These are phyloP conservation scores for Bombus affinis DNA, from an alignment of 1,140 invertebrate genomes.

Conservation along the genomic window DNA sequence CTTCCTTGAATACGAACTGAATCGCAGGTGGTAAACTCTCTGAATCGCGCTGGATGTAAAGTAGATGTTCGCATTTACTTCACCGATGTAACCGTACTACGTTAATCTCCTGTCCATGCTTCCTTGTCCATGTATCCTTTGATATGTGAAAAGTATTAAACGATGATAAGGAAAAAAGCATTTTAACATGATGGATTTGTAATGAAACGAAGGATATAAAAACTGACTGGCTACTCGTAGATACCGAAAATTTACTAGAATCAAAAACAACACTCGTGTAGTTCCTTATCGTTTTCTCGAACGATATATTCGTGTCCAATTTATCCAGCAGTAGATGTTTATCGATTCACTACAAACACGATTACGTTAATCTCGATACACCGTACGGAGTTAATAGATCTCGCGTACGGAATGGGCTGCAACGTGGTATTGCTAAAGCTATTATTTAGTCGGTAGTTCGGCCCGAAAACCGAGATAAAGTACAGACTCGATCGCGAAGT, in stretches of 20 bases:
- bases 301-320: background rate
- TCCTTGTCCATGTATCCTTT: background rate
- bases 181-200: background rate
- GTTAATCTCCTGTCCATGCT: background rate
- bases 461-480: background rate
- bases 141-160: background rate
- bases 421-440: slow-evolving; percentile 1
- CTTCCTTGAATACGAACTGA: slow-evolving; percentile 47
- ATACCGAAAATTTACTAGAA: background rate
- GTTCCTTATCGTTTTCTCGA: background rate
- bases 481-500: background rate
- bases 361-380: slow-evolving; percentile 18
- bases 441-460: slow-evolving; percentile 35
- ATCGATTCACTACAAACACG: slow-evolving; percentile 20
- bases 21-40: slow-evolving; percentile 66
- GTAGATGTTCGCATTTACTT: slow-evolving; percentile 57
- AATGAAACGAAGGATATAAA: background rate
- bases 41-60: slow-evolving; percentile 57
- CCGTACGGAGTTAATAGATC: slow-evolving; percentile 16
- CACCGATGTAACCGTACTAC: slow-evolving; percentile 25
- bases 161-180: background rate
- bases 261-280: too few relatives aligned
- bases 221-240: background rate
- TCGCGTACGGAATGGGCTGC: slow-evolving; percentile 2
- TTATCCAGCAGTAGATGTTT: slow-evolving; percentile 15